Evolutionary conservation across 2,888 invertebrate genomes (phyloP), one percentile per base, ranked within the genome.

Genomic region (Pinctada fucata): DNA sequence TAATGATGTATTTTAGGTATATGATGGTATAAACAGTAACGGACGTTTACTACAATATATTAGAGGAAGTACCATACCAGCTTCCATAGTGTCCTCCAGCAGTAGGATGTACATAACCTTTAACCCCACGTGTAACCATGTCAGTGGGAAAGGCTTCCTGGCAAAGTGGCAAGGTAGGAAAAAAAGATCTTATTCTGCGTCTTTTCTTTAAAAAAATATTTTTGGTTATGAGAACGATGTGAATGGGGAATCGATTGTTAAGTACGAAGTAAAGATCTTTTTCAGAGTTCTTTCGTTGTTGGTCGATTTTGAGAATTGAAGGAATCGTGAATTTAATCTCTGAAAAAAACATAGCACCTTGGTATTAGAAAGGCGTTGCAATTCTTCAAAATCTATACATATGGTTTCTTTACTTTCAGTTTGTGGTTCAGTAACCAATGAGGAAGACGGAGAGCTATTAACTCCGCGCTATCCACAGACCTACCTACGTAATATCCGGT

Each of bases 71-170:
- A 49, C 51, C 2, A 66, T 74, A 31, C 74, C 74, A 13, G 48
- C 65, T 13, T 63, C 74, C 4, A 66, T 66, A 2, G 66, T 74
- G 8, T 74, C 74, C 8, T 63, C 65, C 13, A 65, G 63, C 10
- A 74, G 65, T 10, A 48, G 65, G n/a, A 74, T 74, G 74, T 74
- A 50, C 16, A 63, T 74, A 8, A 74, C 65, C 45, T 74, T 74
- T 66, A 63, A 50, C 2, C 66, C 64, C 3, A 65, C 65, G 31
- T 74, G 74, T n/a, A 66, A 66, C 45, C 66, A 66, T 13, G 58
- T 58, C 10, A 74, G 74, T 8, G 49, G 66, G 5, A 66, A 74
- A 66, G 74, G 74, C 49, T 74, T 74, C 50, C 16, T 31, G n/a
- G 74, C 74, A 31, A 74, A 74, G 51, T 74, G 51, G 64, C 58